Evolutionary conservation across 1,140 invertebrate species (phyloP).

Genomic region (Drosophila jambulina): DNA sequence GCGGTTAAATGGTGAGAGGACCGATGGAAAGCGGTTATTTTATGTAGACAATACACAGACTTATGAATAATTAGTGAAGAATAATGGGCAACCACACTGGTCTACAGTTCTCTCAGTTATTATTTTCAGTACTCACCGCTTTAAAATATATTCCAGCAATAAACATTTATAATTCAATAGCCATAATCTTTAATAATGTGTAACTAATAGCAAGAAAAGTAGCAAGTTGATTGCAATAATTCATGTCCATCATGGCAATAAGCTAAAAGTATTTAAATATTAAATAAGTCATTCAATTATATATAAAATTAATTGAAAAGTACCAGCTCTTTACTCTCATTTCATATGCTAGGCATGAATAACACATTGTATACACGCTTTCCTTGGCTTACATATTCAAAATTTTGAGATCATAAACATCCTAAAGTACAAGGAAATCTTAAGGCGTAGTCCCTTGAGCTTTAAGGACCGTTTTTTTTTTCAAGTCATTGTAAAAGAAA

Average conservation of each 20-base stretch:
- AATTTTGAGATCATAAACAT: neutral
- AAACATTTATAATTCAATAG: neutral
- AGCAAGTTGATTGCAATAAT: neutral
- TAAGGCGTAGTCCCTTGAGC: neutral
- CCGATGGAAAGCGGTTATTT: neutral
- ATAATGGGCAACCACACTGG: neutral
- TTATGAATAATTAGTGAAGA: conserved; percentile 33
- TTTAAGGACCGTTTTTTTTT: conserved; percentile 11
- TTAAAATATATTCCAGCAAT: neutral
- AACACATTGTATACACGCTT: neutral
- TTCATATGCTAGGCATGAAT: neutral
- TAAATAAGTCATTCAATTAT: neutral
- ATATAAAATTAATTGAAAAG: neutral
- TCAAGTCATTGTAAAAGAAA: conserved; percentile 15
- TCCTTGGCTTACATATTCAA: neutral
- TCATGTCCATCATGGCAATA: neutral
- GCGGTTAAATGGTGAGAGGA: neutral
- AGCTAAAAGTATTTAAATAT: neutral
- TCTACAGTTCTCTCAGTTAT: neutral
- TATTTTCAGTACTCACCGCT: neutral
- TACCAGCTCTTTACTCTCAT: neutral
- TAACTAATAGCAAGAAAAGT: neutral
- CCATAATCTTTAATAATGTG: neutral
- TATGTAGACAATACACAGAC: conserved; percentile 8
- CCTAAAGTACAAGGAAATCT: neutral